Percentiles rank a stretch among this genome's conserved stretches.
These are phyloP conservation scores for Drosophila sproati DNA, from an alignment of 1,140 invertebrate species.

Conservation along the genomic window DNA sequence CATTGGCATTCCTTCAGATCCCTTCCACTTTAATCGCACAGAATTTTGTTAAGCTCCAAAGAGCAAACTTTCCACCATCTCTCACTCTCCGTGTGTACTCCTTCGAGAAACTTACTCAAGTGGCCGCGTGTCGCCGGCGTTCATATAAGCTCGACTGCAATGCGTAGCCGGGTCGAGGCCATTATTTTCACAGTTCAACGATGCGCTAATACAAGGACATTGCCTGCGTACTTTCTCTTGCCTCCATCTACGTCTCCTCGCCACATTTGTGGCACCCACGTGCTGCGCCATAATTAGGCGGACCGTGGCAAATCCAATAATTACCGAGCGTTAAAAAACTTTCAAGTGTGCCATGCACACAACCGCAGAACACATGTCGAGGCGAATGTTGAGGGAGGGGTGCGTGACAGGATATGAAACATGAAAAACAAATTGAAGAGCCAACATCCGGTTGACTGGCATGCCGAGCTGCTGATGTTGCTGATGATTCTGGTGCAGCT, in stretches of 20 bases:
- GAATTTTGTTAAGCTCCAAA: slow-evolving; percentile 6
- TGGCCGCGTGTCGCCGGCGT: slow-evolving; percentile 16
- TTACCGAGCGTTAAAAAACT: slow-evolving; percentile 69
- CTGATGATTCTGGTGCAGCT: slow-evolving; percentile 5
- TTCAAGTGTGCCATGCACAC: slow-evolving; percentile 58
- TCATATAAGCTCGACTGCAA: slow-evolving; percentile 20
- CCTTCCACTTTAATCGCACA: slow-evolving; percentile 1
- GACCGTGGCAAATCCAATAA: slow-evolving; percentile 66
- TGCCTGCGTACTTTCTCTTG: slow-evolving; percentile 34
- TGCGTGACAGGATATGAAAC: slow-evolving; percentile 66
- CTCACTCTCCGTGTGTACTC: background rate
- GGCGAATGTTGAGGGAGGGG: background rate
- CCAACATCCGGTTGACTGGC: slow-evolving; percentile 60
- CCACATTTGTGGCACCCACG: slow-evolving; percentile 38
- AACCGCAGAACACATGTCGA: slow-evolving; percentile 70
- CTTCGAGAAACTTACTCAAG: slow-evolving; percentile 4
- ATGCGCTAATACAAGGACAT: slow-evolving; percentile 49
- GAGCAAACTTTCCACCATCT: slow-evolving; percentile 12
- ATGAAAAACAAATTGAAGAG: slow-evolving; percentile 80
- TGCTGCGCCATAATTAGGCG: slow-evolving; percentile 65
- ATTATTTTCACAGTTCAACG: slow-evolving; percentile 59
- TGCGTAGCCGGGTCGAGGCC: slow-evolving; percentile 31
- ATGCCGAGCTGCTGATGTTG: slow-evolving; percentile 6
- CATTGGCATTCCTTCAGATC: background rate
- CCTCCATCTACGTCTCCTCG: background rate